Percentiles rank a stretch among this genome's conserved stretches.
Conservation (phyloP, 1,140 invertebrate species). For the Paraescarpia echinospica region DNA sequence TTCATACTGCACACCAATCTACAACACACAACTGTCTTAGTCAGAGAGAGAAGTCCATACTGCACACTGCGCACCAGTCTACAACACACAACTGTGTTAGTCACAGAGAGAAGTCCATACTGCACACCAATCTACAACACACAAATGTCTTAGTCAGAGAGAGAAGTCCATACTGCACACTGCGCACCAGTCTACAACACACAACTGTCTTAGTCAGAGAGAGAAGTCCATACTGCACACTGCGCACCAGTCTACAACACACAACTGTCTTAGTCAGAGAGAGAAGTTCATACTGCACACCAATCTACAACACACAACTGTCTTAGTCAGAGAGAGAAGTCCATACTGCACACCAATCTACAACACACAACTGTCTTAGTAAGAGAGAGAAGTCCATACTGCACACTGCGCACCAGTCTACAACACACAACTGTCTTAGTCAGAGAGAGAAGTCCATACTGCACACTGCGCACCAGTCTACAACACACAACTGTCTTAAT, state of each 20-base stretch:
- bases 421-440: conserved; percentile 31
- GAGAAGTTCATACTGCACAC: conserved; percentile 98
- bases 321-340: conserved; percentile 65
- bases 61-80: conserved; percentile 84
- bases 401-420: conserved; percentile 90
- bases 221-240: conserved; percentile 99
- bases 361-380: too few species aligned
- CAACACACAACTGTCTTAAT: conserved; percentile 60
- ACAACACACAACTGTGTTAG: conserved; percentile 34
- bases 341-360: too few species aligned
- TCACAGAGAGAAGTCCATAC: background rate
- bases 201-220: background rate
- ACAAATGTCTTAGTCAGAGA: too few species aligned
- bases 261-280: background rate
- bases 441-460: conserved; percentile 92
- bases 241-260: conserved; percentile 78
- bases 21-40: conserved; percentile 36
- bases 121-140: too few species aligned
- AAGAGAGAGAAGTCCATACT: conserved; percentile 98
- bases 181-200: conserved; percentile 76
- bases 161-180: conserved; percentile 99
- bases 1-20: conserved; percentile 97
- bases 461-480: conserved; percentile 89
- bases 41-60: too few species aligned
- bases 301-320: conserved; percentile 65